Evolutionary conservation across 2,888 invertebrate species (phyloP), one percentile per base, ranked within the genome.

Genomic region (Taphrorychus bicolor): DNA sequence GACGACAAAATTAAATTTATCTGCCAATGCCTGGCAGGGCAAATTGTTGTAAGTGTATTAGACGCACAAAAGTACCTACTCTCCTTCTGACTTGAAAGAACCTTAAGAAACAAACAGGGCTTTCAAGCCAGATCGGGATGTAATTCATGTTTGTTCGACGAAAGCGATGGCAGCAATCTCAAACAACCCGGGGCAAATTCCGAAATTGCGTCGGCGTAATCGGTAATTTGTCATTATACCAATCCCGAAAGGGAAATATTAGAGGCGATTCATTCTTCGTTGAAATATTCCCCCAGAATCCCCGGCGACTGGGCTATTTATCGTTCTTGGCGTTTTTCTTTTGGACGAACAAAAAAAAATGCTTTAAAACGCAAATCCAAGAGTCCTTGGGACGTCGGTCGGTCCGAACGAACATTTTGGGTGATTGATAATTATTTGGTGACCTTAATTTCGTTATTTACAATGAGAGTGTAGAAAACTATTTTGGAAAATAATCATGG

Each of bases 211-310:
- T 51, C 51, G 51, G 51, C 51, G 51, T 51, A 51, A 51, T 51
- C 51, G 51, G 51, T 51, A 51, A 51, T 51, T 51, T 51, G 51
- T 51, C 51, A 51, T 51, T 51, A 51, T 51, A 51, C 19, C 51
- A 22, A 51, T 51, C 51, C 51, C 17, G 21, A 51, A 51, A 51
- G 18, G 51, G 22, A 51, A 51, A 51, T 51, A 51, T 51, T 51
- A 51, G 51, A 21, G 17, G 5, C 51, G 21, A 51, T 51, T 51
- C 22, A 51, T 51, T 51, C 51, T 51, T 22, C 11, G 51, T 21
- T 22, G 51, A 51, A 51, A 51, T 51, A 51, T 51, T 51, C 51
- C n/a, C 18, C n/a, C 21, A 21, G 17, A 21, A 18, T 51, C 51
- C 19, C 51, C 19, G 22, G 21, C 21, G 51, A 22, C 21, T 21